phyloP scores from a whole-genome alignment of 2,797 vertebrate genomes.

The Siniperca undulata region DNA sequence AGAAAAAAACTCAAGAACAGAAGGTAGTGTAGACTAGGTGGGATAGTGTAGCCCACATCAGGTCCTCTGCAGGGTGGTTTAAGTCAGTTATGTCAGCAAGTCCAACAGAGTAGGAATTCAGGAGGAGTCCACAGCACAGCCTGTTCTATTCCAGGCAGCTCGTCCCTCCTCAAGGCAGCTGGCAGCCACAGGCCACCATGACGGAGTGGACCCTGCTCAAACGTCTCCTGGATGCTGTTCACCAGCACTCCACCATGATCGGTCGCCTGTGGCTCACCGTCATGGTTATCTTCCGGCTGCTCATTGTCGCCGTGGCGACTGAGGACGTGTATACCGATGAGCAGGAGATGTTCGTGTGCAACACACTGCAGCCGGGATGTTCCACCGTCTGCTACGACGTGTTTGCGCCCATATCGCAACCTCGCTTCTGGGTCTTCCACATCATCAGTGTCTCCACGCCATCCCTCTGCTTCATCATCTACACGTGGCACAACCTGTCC shows the following conservation, averaged over 20 bases:
- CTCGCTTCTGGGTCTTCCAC: slow-evolving; percentile 98
- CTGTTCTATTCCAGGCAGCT: slow-evolving; percentile 60
- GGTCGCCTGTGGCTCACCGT: slow-evolving; percentile 97
- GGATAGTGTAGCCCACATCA: neutral
- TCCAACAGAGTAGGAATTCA: neutral
- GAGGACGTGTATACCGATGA: slow-evolving; percentile 97
- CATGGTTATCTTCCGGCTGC: slow-evolving; percentile 94
- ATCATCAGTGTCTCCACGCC: slow-evolving; percentile 95
- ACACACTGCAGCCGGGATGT: slow-evolving; percentile 95
- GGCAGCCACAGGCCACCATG: slow-evolving; percentile 75
- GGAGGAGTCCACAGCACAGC: slow-evolving; percentile 49
- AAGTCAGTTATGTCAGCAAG: neutral
- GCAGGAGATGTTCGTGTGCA: slow-evolving; percentile 96
- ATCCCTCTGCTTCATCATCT: slow-evolving; percentile 94
- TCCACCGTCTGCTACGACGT: slow-evolving; percentile 95
- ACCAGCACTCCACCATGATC: slow-evolving; percentile 98
- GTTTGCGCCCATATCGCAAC: slow-evolving; percentile 95
- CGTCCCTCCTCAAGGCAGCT: slow-evolving; percentile 57
- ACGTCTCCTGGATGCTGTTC: slow-evolving; percentile 95
- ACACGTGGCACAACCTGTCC: slow-evolving; percentile 95
- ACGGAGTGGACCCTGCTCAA: slow-evolving; percentile 96
- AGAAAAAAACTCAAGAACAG: neutral
- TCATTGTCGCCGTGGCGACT: slow-evolving; percentile 94
- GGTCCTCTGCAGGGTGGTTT: neutral
- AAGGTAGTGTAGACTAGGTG: neutral